Conservation (phyloP, 2,113 vertebrate genomes). For the Mesocricetus auratus region DNA sequence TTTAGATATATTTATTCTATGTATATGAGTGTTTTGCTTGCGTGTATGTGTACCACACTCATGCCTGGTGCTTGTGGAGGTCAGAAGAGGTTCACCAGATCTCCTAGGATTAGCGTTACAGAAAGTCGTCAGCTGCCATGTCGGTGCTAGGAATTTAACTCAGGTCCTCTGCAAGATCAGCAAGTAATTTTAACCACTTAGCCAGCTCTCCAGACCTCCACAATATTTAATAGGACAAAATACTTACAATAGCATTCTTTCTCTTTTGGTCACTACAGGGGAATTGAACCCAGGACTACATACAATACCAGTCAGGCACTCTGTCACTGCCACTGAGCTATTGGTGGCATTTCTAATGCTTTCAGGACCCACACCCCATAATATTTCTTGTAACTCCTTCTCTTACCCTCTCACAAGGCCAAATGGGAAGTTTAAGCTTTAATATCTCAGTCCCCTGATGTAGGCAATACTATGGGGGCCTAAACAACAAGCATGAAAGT, state of each 20-base stretch:
- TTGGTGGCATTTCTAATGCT: background rate
- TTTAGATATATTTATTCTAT: background rate
- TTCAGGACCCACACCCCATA: background rate
- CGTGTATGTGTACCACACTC: background rate
- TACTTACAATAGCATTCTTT: background rate
- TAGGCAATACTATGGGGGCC: background rate
- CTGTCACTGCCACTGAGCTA: background rate
- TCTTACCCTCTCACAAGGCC: background rate
- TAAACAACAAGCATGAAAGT: background rate
- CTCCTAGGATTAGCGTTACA: background rate
- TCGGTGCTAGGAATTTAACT: background rate
- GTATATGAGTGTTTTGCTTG: background rate
- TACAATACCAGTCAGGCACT: background rate
- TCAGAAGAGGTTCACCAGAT: background rate
- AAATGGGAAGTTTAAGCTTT: background rate
- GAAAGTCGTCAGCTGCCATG: background rate
- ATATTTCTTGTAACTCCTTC: background rate
- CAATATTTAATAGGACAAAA: background rate
- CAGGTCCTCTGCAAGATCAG: background rate
- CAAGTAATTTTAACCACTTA: background rate
- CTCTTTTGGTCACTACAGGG: background rate
- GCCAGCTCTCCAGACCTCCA: background rate
- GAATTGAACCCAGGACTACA: background rate
- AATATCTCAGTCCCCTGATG: background rate
- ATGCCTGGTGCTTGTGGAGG: background rate